These are phyloP conservation scores for Drosophila navojoa DNA, from an alignment of 1,140 invertebrate species.

Conservation along the genomic window DNA sequence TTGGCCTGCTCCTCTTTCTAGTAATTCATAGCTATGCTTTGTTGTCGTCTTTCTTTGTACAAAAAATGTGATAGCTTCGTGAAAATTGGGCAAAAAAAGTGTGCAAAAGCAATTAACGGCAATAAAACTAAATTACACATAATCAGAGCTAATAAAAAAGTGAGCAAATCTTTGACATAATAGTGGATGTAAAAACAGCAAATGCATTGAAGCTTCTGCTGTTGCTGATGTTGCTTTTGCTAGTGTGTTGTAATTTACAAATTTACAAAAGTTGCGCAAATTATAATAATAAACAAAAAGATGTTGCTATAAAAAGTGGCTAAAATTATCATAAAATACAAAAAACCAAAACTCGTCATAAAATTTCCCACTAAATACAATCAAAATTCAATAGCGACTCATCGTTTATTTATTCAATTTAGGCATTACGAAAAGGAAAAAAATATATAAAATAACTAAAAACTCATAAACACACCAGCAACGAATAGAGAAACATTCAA, in stretches of 20 bases:
- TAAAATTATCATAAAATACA: neutral
- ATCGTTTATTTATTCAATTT: conserved; percentile 12
- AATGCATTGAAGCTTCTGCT: conserved; percentile 22
- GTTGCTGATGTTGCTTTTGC: neutral
- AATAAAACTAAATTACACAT: conserved; percentile 47
- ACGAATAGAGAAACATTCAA: conserved; percentile 12
- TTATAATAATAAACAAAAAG: conserved; percentile 1
- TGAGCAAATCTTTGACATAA: conserved; percentile 47
- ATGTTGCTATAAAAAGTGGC: neutral
- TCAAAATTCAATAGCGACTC: conserved; percentile 2
- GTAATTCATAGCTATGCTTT: conserved; percentile 40
- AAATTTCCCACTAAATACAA: neutral
- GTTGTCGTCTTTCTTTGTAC: conserved; percentile 15
- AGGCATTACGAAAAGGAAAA: neutral
- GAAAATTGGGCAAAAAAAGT: conserved; percentile 37
- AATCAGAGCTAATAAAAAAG: conserved; percentile 61
- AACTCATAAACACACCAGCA: conserved; percentile 12
- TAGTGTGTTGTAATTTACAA: conserved; percentile 23
- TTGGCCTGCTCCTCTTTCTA: conserved; percentile 48
- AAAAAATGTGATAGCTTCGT: conserved; percentile 10
- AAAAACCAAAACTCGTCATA: neutral
- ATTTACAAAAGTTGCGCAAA: conserved; percentile 30
- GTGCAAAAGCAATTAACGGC: conserved; percentile 46
- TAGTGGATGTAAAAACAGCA: conserved; percentile 37
- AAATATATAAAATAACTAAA: conserved; percentile 4